Evolutionary conservation across 2,888 invertebrate genomes (phyloP).

Genomic region (Tetragonisca angustula): DNA sequence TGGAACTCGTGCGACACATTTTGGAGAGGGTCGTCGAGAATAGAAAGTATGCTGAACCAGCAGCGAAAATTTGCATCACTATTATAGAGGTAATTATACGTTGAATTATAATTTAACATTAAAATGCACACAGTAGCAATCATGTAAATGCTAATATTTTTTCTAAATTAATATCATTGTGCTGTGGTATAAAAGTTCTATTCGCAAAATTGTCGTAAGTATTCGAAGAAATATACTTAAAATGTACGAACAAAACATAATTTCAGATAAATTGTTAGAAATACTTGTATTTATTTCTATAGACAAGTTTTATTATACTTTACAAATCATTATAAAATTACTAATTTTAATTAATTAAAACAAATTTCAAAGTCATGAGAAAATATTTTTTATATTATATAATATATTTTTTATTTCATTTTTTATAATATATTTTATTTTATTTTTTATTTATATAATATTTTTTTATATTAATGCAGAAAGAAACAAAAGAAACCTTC

Average conservation of each 20-base stretch:
- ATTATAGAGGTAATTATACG: constrained; percentile 88
- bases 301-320: no score
- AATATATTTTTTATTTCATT: not conserved
- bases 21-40: constrained; percentile 93
- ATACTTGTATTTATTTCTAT: no score
- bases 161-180: not conserved
- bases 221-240: no score
- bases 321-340: no score
- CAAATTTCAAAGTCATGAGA: constrained; percentile 59
- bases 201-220: no score
- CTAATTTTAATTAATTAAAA: not conserved
- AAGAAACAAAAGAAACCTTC: constrained; percentile 94
- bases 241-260: no score
- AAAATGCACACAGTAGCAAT: not conserved
- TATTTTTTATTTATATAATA: no score
- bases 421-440: no score
- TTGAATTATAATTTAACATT: constrained; percentile 2
- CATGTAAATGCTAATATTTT: not conserved
- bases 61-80: constrained; percentile 93
- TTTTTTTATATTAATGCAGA: constrained; percentile 81
- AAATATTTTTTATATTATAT: not conserved
- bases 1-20: constrained; percentile 93
- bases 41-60: constrained; percentile 91
- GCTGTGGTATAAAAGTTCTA: not conserved
- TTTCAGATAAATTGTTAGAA: no score